Base-by-base conservation (phyloP, 1,140 invertebrate species). In the Coptotermes formosanus region DNA sequence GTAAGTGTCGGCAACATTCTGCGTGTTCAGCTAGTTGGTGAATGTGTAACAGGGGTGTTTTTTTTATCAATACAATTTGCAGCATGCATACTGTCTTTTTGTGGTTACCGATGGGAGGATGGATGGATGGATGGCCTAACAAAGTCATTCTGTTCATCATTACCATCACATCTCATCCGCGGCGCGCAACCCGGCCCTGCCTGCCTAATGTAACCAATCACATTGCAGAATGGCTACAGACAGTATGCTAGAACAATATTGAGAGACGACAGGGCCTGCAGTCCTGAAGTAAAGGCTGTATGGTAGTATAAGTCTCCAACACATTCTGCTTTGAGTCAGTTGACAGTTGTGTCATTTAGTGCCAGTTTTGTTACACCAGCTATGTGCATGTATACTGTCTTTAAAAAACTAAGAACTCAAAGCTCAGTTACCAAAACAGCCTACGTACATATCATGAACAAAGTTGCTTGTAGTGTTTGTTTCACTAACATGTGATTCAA, bases 301-400 rank as follows among this genome's bases (percentile, higher is more conserved):
- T 81, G 88, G 88, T 89, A 89, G 88, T 89, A 88, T 86, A 82
- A 30, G 52, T 88, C 88, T 88, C 88, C 45, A 32, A 88, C 88
- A 88, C 55, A 84, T 88, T 87, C 88, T 90, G 55, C 14, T 12
- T 48, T 48, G 14, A 48, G 45, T 9, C 45, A 48, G 9, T 48
- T 48, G 45, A 7, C 11, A 48, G 11, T 48, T 48, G 45, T 48
- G 45, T 48, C 3, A 9, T 16, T 38, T 9, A 3, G 45, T 48
- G 45, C 0, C 14, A 12, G 14, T 48, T 48, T 9, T 48, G 11
- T 48, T 16, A 48, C 0, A 48, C 9, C 45, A 48, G 14, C 3
- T 9, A 48, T 9, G 45, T 48, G 45, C 45, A 48, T 38, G 38
- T 38, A 38, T 38, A 38, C 38, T 38, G 38, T 38, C 38, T 38